Evolutionary conservation across 2,888 invertebrate genomes (phyloP), one percentile per base, ranked within the genome.

Genomic region (Chaetogeoica ovagalla): DNA sequence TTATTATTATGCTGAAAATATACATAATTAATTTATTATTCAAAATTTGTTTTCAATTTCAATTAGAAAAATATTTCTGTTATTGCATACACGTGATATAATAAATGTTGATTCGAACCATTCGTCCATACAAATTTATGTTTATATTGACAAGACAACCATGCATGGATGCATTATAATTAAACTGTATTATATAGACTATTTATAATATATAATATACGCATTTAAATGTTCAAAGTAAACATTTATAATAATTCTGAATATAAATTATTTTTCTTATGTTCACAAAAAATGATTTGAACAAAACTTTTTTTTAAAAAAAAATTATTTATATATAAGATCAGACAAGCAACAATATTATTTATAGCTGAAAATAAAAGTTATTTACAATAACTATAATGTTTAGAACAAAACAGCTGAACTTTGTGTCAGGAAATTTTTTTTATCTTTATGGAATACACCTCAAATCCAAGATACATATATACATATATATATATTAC

Each of bases 281-380:
- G 15, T 1, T 19, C 6, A 37, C n/a, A 39, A 15, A 21, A n/a
- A 57, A 57, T 13, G 37, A 55, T 55, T 69, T 69, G 37, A 69
- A 55, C 55, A 37, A n/a, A 6, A 69, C n/a, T n/a, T n/a, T n/a
- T n/a, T n/a, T n/a, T n/a, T 21, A 71, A 19, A 71, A 60, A 60
- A 39, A 65, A 21, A 23, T 13, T 48, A 48, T 48, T 2, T 48
- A 30, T 30, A 30, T 48, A 13, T 5, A 43, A 74, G 21, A 39
- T 23, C 39, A 39, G 13, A 39, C 65, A 57, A 57, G 43, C 55
- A 23, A 57, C 65, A 21, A 39, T 37, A 39, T 57, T 39, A 74
- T 74, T 74, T 65, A 74, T 65, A 39, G 37, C 55, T 57, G 37
- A 55, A 74, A 65, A 55, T 57, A 74, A 65, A 74, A 74, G 21